Base-by-base conservation (phyloP, 2,113 vertebrate genomes). In the Austrofundulus limnaeus region DNA sequence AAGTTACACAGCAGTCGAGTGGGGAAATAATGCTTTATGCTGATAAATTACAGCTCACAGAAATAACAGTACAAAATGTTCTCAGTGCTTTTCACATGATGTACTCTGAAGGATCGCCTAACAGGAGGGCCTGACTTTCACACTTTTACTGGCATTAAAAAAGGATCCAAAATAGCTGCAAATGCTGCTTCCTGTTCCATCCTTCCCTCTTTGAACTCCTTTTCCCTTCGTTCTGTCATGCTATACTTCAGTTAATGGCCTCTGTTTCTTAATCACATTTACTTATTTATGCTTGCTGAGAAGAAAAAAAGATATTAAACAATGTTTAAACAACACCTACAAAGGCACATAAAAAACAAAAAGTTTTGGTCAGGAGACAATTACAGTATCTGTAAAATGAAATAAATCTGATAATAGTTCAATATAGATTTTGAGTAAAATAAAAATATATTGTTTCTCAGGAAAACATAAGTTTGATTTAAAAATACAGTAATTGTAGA, bases 61-160 rank as follows among this genome's bases (percentile, higher is more conserved):
- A 8, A 19, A 45, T 38, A 61, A 49, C 17, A 5, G 78, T 42
- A 74, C 79, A 72, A 75, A 69, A 66, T 72, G 66, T 80, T 66
- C 76, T 20, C 4, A 7, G 47, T 59, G 52, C 66, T 54, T 63
- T 62, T 72, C 58, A 65, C 41, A 58, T 21, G 16, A 51, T 51
- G 55, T 54, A 34, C 72, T 74, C 69, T 38, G 37, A 69, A 54
- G 39, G 56, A 55, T 25, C 45, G 1, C 53, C 65, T 34, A 67
- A 49, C 34, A 53, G 46, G 49, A 63, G 49, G n/a, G 39, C 47
- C 47, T 31, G 55, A 62, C 39, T 71, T 66, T 24, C 38, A 43
- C 38, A 59, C 39, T 68, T 66, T 24, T 34, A 43, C 20, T 11
- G 28, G 38, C 61, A 50, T 65, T 61, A 51, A 66, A 57, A 64